phyloP scores from a whole-genome alignment of 2,797 vertebrate genomes.

The Oreonectes daqikongensis region DNA sequence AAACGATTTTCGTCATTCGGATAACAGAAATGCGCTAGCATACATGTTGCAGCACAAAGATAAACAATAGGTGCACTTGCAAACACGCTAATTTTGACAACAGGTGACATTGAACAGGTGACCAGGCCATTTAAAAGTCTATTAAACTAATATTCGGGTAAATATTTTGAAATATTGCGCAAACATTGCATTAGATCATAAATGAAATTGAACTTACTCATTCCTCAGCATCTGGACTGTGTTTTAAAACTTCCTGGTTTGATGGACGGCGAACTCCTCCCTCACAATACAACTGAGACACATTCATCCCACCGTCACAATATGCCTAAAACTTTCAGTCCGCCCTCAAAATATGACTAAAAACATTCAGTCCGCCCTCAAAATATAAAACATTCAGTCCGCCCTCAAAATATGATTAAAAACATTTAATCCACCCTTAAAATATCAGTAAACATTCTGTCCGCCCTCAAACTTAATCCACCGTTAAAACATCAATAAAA shows the following conservation, averaged over 20 bases:
- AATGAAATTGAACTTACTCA: conserved; percentile 31
- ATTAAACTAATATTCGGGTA: neutral
- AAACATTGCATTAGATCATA: neutral
- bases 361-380: too few relatives aligned
- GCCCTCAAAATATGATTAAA: too few relatives aligned
- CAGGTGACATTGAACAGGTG: neutral
- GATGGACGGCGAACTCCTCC: conserved; percentile 15
- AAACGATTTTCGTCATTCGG: neutral
- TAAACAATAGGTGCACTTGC: conserved; percentile 1
- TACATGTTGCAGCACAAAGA: neutral
- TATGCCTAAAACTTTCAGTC: too few relatives aligned
- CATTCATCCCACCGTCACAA: neutral
- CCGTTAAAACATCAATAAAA: too few relatives aligned
- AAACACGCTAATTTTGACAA: neutral
- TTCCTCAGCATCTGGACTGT: conserved; percentile 9
- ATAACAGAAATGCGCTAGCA: neutral
- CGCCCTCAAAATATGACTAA: too few relatives aligned
- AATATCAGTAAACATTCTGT: too few relatives aligned
- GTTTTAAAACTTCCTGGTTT: conserved; percentile 48
- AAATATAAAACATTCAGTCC: too few relatives aligned
- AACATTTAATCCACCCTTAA: too few relatives aligned
- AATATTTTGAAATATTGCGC: too few relatives aligned
- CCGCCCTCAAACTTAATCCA: too few relatives aligned
- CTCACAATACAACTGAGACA: neutral
- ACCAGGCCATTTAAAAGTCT: neutral